Percentiles rank a stretch among this genome's conserved stretches.
Evolutionary conservation across 2,113 vertebrate genomes (phyloP).

Genomic region (Numida meleagris): DNA sequence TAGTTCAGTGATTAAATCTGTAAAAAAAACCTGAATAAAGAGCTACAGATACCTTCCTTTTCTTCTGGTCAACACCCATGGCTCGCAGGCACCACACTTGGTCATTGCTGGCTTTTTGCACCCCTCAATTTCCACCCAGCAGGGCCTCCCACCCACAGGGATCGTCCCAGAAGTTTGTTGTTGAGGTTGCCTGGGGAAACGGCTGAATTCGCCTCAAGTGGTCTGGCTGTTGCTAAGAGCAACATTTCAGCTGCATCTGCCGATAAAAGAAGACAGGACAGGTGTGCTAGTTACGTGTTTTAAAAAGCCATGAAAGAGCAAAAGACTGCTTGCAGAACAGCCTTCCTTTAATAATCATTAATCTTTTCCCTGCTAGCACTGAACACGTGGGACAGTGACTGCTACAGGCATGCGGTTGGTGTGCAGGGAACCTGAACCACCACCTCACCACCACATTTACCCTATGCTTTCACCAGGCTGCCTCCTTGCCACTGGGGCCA

Average conservation of each 20-base stretch:
- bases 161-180: neutral
- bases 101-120: neutral
- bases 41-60: neutral
- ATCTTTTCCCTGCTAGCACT: neutral
- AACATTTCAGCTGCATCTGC: neutral
- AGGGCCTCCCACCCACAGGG: neutral
- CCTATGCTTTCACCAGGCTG: no score
- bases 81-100: neutral
- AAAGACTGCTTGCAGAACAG: neutral
- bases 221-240: conserved; percentile 37
- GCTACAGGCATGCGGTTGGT: no score
- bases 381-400: no score
- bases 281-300: neutral
- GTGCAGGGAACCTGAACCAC: neutral
- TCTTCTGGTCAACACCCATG: neutral
- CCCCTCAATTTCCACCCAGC: neutral
- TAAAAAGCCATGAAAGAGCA: neutral
- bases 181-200: conserved; percentile 19
- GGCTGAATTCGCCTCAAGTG: neutral
- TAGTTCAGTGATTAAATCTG: neutral
- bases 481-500: neutral
- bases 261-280: conserved; percentile 28
- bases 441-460: neutral
- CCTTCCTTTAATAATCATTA: neutral
- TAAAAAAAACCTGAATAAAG: neutral